Conservation (phyloP, 2,113 vertebrate species). For the Oryzias curvinotus region DNA sequence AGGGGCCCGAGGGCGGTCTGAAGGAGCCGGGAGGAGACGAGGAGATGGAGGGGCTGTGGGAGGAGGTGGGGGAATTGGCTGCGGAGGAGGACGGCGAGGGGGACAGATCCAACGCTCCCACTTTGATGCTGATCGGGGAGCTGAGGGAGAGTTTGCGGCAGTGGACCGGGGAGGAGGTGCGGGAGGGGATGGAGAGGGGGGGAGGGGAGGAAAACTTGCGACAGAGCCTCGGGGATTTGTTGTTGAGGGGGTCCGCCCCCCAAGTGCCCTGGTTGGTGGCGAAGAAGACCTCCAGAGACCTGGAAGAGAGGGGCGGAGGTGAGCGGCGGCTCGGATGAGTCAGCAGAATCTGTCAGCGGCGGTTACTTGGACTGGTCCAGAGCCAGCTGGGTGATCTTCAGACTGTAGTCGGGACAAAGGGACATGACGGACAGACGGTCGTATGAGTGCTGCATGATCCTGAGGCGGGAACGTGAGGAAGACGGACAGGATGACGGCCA, state of each 20-base stretch:
- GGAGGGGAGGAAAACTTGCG: slow-evolving; percentile 96
- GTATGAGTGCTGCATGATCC: slow-evolving; percentile 76
- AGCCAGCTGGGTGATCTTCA: slow-evolving; percentile 78
- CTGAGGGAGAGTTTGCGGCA: slow-evolving; percentile 90
- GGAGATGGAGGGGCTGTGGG: slow-evolving; percentile 70
- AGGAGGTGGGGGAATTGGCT: slow-evolving; percentile 83
- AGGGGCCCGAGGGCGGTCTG: slow-evolving; percentile 72
- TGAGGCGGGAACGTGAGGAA: slow-evolving; percentile 50
- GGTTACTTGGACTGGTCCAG: slow-evolving; percentile 81
- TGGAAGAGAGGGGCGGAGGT: slow-evolving; percentile 47
- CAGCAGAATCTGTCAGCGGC: slow-evolving; percentile 1
- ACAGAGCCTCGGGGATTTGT: slow-evolving; percentile 88
- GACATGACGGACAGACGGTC: slow-evolving; percentile 80
- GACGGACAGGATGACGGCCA: slow-evolving; percentile 5
- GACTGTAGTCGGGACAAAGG: slow-evolving; percentile 80
- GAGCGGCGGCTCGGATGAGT: not conserved
- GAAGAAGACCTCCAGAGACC: slow-evolving; percentile 94
- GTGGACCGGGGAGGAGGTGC: slow-evolving; percentile 89
- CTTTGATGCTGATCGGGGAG: slow-evolving; percentile 82
- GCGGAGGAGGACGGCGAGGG: slow-evolving; percentile 69
- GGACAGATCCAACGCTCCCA: slow-evolving; percentile 83
- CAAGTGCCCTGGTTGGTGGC: slow-evolving; percentile 87
- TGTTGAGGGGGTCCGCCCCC: slow-evolving; percentile 81
- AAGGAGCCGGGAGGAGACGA: slow-evolving; percentile 69
- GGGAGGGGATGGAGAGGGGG: slow-evolving; percentile 83